Conservation (phyloP, 1,140 invertebrate species). For the Drosophila funebris region DNA sequence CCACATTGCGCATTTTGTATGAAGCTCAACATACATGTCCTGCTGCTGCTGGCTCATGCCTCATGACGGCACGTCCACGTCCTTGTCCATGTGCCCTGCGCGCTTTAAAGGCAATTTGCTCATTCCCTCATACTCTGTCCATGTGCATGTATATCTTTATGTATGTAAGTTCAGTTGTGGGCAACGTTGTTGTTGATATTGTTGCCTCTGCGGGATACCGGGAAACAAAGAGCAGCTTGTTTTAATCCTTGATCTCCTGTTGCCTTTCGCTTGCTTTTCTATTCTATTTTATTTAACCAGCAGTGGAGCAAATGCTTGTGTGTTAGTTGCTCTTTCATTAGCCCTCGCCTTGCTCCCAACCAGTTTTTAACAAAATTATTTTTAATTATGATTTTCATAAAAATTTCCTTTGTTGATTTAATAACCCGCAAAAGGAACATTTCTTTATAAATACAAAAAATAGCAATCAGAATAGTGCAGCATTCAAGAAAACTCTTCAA, state of each 20-base stretch:
- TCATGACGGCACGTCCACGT: constrained; percentile 1
- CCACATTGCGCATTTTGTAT: constrained; percentile 67
- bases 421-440: constrained; percentile 24
- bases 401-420: constrained; percentile 76
- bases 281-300: constrained; percentile 45
- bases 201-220: constrained; percentile 68
- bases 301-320: constrained; percentile 51
- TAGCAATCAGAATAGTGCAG: constrained; percentile 18
- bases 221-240: constrained; percentile 58
- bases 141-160: constrained; percentile 36
- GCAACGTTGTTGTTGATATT: constrained; percentile 49
- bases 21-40: constrained; percentile 29
- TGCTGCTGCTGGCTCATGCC: constrained; percentile 15
- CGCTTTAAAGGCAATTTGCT: constrained; percentile 55
- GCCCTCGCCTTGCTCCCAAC: constrained; percentile 36
- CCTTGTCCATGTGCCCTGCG: constrained; percentile 7
- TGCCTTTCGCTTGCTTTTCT: constrained; percentile 51
- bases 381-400: constrained; percentile 79
- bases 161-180: constrained; percentile 19
- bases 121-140: constrained; percentile 19
- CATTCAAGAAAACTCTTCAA: neutral
- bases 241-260: constrained; percentile 80
- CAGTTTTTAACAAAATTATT: constrained; percentile 74
- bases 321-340: constrained; percentile 22
- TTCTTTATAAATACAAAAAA: neutral